Conservation (phyloP, 2,113 vertebrate species). For the Sciurus niger region DNA sequence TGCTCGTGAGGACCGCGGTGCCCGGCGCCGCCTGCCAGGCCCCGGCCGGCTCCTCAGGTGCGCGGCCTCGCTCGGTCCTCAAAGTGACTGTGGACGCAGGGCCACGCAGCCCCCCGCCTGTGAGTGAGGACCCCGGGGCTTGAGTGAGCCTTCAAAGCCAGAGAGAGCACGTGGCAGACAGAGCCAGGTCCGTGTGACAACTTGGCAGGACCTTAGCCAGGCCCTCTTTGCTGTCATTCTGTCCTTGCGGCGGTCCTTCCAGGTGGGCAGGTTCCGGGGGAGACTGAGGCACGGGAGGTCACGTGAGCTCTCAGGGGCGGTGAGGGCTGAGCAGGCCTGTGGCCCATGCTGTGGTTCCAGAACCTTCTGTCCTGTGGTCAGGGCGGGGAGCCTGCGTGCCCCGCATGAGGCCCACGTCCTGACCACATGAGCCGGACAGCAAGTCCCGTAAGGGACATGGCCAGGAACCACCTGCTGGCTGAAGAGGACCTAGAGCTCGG, state of each 20-base stretch:
- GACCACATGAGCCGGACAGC: not conserved
- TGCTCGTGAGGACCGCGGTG: too few species aligned
- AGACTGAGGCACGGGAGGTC: not conserved
- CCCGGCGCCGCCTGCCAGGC: not conserved
- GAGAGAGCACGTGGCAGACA: too few species aligned
- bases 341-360: not conserved
- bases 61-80: rapidly evolving
- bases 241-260: not conserved
- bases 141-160: not conserved
- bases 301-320: too few species aligned
- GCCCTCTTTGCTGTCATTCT: not conserved
- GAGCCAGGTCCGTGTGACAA: not conserved
- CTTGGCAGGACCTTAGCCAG: not conserved
- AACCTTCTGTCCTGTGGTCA: not conserved
- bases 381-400: not conserved
- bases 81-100: not conserved
- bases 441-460: not conserved
- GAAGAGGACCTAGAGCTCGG: not conserved
- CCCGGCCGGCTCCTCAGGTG: not conserved
- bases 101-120: rapidly evolving
- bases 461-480: not conserved
- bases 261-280: not conserved
- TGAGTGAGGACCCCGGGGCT: not conserved
- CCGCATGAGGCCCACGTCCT: rapidly evolving
- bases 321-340: not conserved